These are phyloP conservation scores for Craseonycteris thonglongyai DNA, from an alignment of 2,113 vertebrate species.

Conservation along the genomic window DNA sequence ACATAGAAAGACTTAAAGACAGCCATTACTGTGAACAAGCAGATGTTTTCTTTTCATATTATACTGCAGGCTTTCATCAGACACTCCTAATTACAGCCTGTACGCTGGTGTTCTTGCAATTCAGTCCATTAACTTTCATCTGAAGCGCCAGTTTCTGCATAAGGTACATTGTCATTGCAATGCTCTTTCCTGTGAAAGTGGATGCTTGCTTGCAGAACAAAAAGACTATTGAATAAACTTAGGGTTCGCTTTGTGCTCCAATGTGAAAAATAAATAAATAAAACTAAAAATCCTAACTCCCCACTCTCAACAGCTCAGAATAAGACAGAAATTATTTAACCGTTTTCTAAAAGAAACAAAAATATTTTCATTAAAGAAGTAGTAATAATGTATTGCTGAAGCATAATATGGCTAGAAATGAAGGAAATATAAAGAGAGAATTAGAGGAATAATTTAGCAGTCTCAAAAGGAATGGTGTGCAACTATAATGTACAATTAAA, in stretches of 20 bases:
- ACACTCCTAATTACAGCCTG: slow-evolving; percentile 60
- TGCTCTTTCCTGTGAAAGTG: slow-evolving; percentile 24
- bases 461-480: slow-evolving; percentile 54
- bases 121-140: slow-evolving; percentile 71
- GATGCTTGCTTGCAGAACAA: not conserved
- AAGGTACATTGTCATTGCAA: slow-evolving; percentile 52
- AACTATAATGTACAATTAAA: slow-evolving; percentile 62
- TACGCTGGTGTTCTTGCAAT: slow-evolving; percentile 34
- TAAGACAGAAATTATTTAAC: slow-evolving; percentile 24
- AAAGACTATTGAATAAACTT: not conserved
- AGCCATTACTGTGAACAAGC: slow-evolving; percentile 38
- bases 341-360: slow-evolving; percentile 51
- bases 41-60: slow-evolving; percentile 71
- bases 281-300: not conserved
- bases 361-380: slow-evolving; percentile 40
- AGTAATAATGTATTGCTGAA: slow-evolving; percentile 51
- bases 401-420: slow-evolving; percentile 40
- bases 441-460: slow-evolving; percentile 59
- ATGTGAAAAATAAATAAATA: not conserved
- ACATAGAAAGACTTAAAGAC: slow-evolving; percentile 14
- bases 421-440: slow-evolving; percentile 56
- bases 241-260: not conserved
- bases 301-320: not conserved
- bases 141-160: slow-evolving; percentile 57
- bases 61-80: slow-evolving; percentile 55